Evolutionary conservation across 2,888 invertebrate species (phyloP), one percentile per base, ranked within the genome.

Genomic region (Eristalinus sepulchralis): DNA sequence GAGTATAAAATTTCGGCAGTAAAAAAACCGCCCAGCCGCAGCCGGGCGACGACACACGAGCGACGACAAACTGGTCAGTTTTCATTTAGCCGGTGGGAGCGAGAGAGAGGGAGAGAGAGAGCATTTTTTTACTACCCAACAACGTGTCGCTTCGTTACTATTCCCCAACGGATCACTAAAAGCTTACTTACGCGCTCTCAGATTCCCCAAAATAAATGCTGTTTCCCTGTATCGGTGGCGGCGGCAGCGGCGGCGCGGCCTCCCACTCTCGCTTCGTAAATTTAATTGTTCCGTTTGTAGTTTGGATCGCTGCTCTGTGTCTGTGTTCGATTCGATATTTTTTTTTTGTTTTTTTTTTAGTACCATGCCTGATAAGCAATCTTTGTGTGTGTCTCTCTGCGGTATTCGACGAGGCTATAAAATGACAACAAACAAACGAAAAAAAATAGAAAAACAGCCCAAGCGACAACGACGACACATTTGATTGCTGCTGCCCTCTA

Each of bases 91-190:
- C n/a, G n/a, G n/a, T n/a, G n/a, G 5, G 27, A 27, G 27, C 2
- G 27, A 27, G 27, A 27, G 27, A 27, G 27, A 27, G 27, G 27
- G 27, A 27, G 27, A 27, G 27, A 27, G 27, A 27, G 27, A 27
- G 27, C 2, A 27, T 3, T 5, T 2, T 82, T 85, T 85, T 82
- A 85, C 77, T 78, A 73, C 82, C 77, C 17, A 60, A 77, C 76
- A 85, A 81, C 72, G 85, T 70, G 82, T 82, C 68, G 82, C 47
- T 73, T 77, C 85, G 72, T 85, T 81, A 85, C 77, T 77, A 82
- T 81, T 78, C 55, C 55, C 9, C 22, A 64, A 55, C 53, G 22
- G 39, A 11, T 57, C 24, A n/a, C 72, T 73, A 73, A 83, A 77
- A 82, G 82, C 76, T 75, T 71, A 76, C 62, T 53, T 60, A 67